Percentiles rank a stretch among this genome's conserved stretches.
phyloP scores from a whole-genome alignment of 2,797 vertebrate genomes.

The Loriculus beryllinus region DNA sequence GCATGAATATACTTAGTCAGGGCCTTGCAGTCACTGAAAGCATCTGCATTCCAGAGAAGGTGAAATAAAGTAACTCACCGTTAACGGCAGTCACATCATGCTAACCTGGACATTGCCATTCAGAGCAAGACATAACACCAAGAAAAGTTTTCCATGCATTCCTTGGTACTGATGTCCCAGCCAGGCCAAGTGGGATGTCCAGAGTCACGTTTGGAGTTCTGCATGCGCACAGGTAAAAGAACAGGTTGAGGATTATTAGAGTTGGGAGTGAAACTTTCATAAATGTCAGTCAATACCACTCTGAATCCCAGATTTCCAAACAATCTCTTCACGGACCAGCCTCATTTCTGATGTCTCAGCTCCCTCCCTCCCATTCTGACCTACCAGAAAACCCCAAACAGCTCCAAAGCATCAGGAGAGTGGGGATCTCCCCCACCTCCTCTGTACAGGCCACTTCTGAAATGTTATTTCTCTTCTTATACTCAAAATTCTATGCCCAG shows the following conservation, averaged over 20 bases:
- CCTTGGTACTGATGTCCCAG: accelerated
- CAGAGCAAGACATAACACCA: neutral
- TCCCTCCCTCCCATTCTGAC: neutral
- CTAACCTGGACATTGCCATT: accelerated
- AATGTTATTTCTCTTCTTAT: neutral
- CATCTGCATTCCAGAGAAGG: neutral
- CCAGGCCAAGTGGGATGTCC: neutral
- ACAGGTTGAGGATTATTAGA: accelerated
- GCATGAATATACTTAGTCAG: neutral
- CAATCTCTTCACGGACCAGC: neutral
- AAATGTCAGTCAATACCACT: neutral
- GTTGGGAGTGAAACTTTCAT: neutral
- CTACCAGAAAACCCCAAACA: neutral
- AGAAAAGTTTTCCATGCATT: neutral
- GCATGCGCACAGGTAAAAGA: neutral
- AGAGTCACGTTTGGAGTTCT: neutral
- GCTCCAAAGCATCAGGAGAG: neutral
- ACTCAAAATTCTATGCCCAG: neutral
- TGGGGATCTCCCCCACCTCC: neutral
- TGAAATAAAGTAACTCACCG: neutral
- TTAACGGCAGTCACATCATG: neutral
- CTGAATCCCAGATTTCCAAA: neutral
- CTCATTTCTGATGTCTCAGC: neutral
- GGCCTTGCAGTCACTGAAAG: neutral
- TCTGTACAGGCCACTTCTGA: neutral